These are phyloP conservation scores for Telmatherina bonti DNA, from an alignment of 2,797 vertebrate genomes.

Conservation along the genomic window DNA sequence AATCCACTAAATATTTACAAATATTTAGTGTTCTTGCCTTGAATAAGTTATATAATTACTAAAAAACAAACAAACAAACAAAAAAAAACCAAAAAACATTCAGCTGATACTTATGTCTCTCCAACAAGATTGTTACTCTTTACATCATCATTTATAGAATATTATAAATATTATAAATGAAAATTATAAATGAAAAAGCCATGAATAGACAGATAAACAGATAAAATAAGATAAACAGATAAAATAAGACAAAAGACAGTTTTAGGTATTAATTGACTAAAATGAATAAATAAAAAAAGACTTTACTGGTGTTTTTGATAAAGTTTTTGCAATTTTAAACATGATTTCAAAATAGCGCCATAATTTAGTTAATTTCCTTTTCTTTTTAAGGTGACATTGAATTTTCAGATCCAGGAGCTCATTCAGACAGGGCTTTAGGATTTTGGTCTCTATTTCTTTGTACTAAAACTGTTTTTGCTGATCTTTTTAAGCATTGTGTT, in stretches of 20 bases:
- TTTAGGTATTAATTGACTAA: not conserved
- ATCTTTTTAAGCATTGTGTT: not conserved
- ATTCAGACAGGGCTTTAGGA: too few relatives aligned
- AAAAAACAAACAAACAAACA: not conserved
- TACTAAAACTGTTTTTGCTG: not conserved
- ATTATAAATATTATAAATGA: too few relatives aligned
- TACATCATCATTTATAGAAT: conserved; percentile 1
- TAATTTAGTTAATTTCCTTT: not conserved
- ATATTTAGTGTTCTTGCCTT: not conserved
- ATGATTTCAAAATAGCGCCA: not conserved
- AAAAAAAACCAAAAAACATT: not conserved
- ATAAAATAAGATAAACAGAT: not conserved
- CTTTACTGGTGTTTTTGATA: not conserved
- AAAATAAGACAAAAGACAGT: not conserved
- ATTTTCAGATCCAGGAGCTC: not conserved
- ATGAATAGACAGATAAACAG: not conserved
- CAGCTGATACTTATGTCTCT: not conserved
- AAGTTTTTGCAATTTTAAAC: not conserved
- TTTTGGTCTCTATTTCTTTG: not conserved
- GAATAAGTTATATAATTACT: not conserved
- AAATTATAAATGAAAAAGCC: too few relatives aligned
- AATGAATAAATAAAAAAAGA: not conserved
- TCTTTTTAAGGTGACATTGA: not conserved
- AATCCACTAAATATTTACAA: conserved; percentile 1
- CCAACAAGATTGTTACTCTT: not conserved